phyloP scores from a whole-genome alignment of 2,888 invertebrate species.

The Cosmia trapezina region DNA sequence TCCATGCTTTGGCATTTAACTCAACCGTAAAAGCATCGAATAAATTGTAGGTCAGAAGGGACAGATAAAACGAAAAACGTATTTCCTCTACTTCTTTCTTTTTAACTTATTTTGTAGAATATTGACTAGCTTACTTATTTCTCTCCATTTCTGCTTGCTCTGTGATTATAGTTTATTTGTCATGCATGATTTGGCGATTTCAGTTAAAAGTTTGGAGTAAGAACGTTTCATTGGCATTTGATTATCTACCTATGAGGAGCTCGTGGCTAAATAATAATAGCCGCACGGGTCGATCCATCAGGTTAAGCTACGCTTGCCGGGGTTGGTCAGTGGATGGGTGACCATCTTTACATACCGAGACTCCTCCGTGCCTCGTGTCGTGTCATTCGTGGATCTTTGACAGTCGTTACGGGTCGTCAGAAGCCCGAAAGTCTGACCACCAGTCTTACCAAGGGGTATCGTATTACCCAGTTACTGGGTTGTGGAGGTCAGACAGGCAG shows the following conservation, averaged over 20 bases:
- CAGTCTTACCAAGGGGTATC: too few relatives aligned
- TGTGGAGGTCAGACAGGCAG: too few relatives aligned
- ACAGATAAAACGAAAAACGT: slow-evolving; percentile 86
- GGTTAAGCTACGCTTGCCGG: too few relatives aligned
- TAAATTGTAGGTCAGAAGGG: slow-evolving; percentile 90
- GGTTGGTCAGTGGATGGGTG: too few relatives aligned
- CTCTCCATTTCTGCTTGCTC: slow-evolving; percentile 62
- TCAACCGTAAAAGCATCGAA: slow-evolving; percentile 89
- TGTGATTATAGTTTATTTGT: slow-evolving; percentile 56
- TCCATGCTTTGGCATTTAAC: slow-evolving; percentile 88
- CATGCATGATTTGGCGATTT: slow-evolving; percentile 49
- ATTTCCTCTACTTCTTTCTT: slow-evolving; percentile 81
- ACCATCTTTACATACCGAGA: too few relatives aligned
- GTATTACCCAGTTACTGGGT: too few relatives aligned
- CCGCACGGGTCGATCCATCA: too few relatives aligned
- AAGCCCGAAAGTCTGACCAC: too few relatives aligned
- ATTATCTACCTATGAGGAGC: not conserved
- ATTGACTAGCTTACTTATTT: slow-evolving; percentile 78
- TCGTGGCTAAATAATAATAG: too few relatives aligned
- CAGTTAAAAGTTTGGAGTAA: slow-evolving; percentile 5
- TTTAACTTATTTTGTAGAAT: slow-evolving; percentile 83
- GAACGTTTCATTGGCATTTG: not conserved
- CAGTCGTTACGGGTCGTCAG: too few relatives aligned
- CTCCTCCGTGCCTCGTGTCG: too few relatives aligned
- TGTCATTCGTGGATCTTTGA: too few relatives aligned